Evolutionary conservation across 2,888 invertebrate genomes (phyloP).

Genomic region (Scaptomyza polygonia): DNA sequence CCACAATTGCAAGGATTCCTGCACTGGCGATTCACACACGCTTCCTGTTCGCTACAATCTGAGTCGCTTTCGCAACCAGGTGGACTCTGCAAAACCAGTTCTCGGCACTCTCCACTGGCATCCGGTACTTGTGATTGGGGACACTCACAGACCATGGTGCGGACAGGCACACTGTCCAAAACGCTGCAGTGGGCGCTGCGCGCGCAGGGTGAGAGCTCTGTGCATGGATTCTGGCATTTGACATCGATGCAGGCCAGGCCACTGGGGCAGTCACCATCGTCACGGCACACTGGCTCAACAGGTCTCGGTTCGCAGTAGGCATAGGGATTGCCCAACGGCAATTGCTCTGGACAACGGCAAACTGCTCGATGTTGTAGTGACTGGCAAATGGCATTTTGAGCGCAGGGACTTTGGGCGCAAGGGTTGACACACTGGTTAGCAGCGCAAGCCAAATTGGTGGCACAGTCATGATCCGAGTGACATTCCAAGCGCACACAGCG

Average conservation of each 20-base stretch:
- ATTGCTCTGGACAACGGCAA: conserved; percentile 92
- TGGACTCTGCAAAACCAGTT: conserved; percentile 88
- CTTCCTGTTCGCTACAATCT: conserved; percentile 91
- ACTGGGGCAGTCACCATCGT: conserved; percentile 92
- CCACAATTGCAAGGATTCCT: conserved; percentile 95
- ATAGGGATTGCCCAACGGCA: conserved; percentile 92
- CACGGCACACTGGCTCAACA: conserved; percentile 88
- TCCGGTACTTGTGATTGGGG: conserved; percentile 93
- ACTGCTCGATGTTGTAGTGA: conserved; percentile 91
- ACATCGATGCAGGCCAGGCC: conserved; percentile 92
- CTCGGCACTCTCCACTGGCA: conserved; percentile 90
- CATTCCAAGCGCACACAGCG: conserved; percentile 92
- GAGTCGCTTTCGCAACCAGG: conserved; percentile 91
- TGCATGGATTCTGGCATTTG: conserved; percentile 92
- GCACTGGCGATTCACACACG: conserved; percentile 94
- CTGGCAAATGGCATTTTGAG: conserved; percentile 92
- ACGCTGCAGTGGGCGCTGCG: conserved; percentile 91
- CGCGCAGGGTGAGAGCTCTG: conserved; percentile 90
- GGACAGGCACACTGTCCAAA: conserved; percentile 92
- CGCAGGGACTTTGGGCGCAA: conserved; percentile 91
- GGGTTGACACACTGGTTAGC: conserved; percentile 91
- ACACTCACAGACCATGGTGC: conserved; percentile 95
- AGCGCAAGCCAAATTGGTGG: conserved; percentile 89
- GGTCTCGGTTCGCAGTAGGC: conserved; percentile 89
- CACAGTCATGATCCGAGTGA: conserved; percentile 91